phyloP scores from a whole-genome alignment of 2,797 vertebrate species.

The Sebastes minor region DNA sequence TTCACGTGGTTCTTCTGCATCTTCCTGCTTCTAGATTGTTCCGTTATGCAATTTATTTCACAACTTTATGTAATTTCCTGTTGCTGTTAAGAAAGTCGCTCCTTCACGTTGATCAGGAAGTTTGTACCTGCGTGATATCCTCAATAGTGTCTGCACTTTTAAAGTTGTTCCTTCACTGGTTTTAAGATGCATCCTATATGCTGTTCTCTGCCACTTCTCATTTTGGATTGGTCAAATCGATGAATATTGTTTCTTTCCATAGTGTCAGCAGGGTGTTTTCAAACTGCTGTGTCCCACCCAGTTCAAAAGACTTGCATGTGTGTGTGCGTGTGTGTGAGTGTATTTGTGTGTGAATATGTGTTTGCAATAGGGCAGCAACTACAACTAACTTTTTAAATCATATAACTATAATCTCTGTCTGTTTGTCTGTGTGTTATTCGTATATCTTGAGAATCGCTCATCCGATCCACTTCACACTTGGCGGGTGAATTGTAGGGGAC shows the following conservation, averaged over 20 bases:
- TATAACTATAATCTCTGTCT: background rate
- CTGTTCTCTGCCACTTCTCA: background rate
- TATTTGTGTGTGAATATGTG: background rate
- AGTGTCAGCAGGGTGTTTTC: constrained; percentile 4
- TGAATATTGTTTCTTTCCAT: background rate
- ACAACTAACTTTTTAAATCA: background rate
- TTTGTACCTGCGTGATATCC: background rate
- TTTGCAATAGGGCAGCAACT: background rate
- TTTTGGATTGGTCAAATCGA: background rate
- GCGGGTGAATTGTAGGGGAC: too few species aligned
- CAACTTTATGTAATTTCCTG: constrained; percentile 22
- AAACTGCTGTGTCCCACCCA: background rate
- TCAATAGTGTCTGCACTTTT: background rate
- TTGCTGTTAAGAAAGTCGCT: constrained; percentile 1
- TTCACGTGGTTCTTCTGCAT: background rate
- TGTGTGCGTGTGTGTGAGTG: background rate
- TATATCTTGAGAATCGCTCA: accelerated
- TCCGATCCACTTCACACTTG: too few species aligned
- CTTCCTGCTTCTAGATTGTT: background rate
- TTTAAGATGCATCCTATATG: background rate
- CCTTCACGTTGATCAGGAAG: background rate
- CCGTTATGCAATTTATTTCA: constrained; percentile 15
- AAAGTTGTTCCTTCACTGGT: background rate
- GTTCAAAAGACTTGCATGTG: background rate
- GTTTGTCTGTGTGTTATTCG: too few species aligned